Base-by-base conservation (phyloP, 2,888 invertebrate genomes). In the Adela reaumurella region DNA sequence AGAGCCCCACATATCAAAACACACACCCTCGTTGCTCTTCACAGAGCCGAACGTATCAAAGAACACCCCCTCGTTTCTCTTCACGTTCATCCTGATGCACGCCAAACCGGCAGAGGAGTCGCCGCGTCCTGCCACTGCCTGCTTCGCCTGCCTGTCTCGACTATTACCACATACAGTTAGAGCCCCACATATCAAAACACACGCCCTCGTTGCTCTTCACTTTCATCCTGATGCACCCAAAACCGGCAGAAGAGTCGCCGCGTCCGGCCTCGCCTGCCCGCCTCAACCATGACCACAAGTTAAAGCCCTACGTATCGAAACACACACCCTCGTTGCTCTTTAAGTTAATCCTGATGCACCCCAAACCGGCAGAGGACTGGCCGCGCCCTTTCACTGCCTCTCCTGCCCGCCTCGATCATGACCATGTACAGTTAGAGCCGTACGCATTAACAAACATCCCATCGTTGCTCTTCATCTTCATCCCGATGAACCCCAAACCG, bases 191-290 rank as follows among this genome's bases (percentile, higher is more conserved):
- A 74, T 74, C 19, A 14, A n/a, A n/a, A 6, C 24, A 6, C 8
- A 8, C 24, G 8, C 24, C 45, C 8, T 14, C 6, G 3, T 45
- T 11, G 4, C 42, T 17, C 42, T 17, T 29, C 8, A 29, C 8
- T 49, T 99, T 99, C 78, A 96, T 97, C 62, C 82, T 99, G 69
- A 99, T 99, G 90, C 94, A 99, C 76, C 95, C 98, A 16, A 99
- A 97, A 72, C 97, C 97, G 1, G 89, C 89, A 64, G 90, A 90
- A 63, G 90, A 88, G 65, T 73, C 85, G 51, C 78, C 82, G 55
- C 70, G 68, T 49, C 56, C 60, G 53, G 55, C 77, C 44, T 76
- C 77, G 59, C 67, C 79, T 41, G 63, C 63, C 52, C 86, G 54
- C 56, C 94, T 94, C 72, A 89, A 90, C 58, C 5, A 4, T 8